Conservation (phyloP, 2,888 invertebrate species). For the Nebria salina region DNA sequence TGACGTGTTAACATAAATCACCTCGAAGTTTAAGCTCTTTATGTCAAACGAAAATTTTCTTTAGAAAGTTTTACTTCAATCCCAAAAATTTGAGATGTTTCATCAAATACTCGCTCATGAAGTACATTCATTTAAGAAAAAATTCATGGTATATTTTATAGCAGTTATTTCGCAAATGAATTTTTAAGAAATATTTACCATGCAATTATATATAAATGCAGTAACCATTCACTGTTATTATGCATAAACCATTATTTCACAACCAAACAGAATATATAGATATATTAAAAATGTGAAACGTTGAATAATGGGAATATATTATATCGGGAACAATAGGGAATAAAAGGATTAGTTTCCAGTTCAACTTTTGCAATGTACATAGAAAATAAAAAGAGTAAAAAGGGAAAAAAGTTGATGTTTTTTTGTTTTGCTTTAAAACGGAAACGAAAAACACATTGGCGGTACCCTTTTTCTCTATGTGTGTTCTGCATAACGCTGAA, state of each 20-base stretch:
- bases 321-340: slow-evolving; percentile 6
- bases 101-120: not conserved
- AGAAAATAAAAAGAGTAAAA: not conserved
- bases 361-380: slow-evolving; percentile 3
- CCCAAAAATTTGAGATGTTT: not conserved
- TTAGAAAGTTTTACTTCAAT: not conserved
- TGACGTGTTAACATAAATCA: not conserved
- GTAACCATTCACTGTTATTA: too few species aligned
- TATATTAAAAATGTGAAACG: too few species aligned
- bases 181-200: not conserved
- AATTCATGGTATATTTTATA: too few species aligned
- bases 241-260: too few species aligned
- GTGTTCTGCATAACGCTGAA: not conserved
- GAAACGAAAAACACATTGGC: not conserved
- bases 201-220: too few species aligned
- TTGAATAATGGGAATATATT: not conserved
- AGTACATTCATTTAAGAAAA: not conserved
- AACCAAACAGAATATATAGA: too few species aligned
- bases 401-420: not conserved
- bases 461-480: not conserved
- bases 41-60: not conserved
- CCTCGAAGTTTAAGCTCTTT: not conserved
- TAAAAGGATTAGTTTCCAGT: slow-evolving; percentile 3
- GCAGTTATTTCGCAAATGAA: too few species aligned
- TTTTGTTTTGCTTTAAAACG: not conserved